Conservation (phyloP, 2,797 vertebrate species). For the Notolabrus celidotus region DNA sequence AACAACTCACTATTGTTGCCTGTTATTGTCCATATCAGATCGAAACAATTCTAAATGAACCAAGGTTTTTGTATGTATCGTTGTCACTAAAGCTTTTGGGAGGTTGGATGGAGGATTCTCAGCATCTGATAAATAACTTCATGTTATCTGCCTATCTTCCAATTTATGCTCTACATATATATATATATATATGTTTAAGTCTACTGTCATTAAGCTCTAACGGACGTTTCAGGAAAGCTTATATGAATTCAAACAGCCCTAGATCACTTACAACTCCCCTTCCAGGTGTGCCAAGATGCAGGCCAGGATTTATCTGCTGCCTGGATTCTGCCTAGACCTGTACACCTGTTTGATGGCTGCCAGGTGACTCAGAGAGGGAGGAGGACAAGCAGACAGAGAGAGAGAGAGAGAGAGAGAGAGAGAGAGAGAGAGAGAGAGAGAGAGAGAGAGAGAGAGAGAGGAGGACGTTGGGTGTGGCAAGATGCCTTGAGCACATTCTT, state of each 20-base stretch:
- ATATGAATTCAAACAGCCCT: conserved; percentile 20
- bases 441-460: too few species aligned
- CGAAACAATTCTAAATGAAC: too few species aligned
- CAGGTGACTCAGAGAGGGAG: conserved; percentile 70
- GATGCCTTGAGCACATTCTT: conserved; percentile 80
- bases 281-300: conserved; percentile 19
- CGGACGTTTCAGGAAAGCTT: conserved; percentile 20
- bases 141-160: too few species aligned
- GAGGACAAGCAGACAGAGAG: neutral
- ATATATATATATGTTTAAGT: neutral
- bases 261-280: conserved; percentile 19
- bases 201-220: neutral
- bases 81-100: too few species aligned
- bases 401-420: neutral
- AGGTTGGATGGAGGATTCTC: too few species aligned
- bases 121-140: too few species aligned
- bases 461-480: conserved; percentile 70
- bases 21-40: too few species aligned
- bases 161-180: neutral
- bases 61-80: too few species aligned
- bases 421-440: neutral
- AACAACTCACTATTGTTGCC: too few species aligned
- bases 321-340: conserved; percentile 62
- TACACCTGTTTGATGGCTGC: conserved; percentile 60
- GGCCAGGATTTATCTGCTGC: conserved; percentile 50